phyloP scores from a whole-genome alignment of 2,113 vertebrate genomes.

The Prionailurus bengalensis region DNA sequence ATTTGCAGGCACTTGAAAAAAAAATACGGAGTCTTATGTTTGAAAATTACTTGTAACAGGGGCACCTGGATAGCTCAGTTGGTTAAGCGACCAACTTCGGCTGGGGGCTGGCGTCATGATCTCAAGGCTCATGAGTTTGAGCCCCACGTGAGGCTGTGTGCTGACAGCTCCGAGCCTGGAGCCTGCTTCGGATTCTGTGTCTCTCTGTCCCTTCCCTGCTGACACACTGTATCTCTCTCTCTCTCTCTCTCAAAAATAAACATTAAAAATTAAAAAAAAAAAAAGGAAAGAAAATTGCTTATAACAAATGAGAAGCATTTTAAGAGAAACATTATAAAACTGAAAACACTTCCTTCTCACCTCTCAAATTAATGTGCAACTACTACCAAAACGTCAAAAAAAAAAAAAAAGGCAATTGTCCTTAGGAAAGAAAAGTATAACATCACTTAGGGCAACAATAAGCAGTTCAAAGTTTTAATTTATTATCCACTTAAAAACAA shows the following conservation, averaged over 20 bases:
- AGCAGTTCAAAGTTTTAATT: slow-evolving; percentile 54
- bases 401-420: not conserved
- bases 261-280: too few relatives aligned
- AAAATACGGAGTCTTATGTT: not conserved
- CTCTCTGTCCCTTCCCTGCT: too few relatives aligned
- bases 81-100: too few relatives aligned
- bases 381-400: not conserved
- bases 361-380: not conserved
- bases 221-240: too few relatives aligned
- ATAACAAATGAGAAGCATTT: not conserved
- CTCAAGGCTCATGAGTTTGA: too few relatives aligned
- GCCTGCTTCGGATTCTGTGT: too few relatives aligned
- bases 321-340: not conserved
- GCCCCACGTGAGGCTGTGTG: too few relatives aligned
- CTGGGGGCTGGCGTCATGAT: too few relatives aligned
- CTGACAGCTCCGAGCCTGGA: too few relatives aligned
- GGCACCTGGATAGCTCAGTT: too few relatives aligned
- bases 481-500: slow-evolving; percentile 67
- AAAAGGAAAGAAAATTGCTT: too few relatives aligned
- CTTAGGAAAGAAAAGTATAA: not conserved
- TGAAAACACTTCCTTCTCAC: not conserved
- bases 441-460: not conserved
- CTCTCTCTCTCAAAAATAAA: too few relatives aligned
- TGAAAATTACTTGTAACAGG: not conserved
- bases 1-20: not conserved